phyloP scores from a whole-genome alignment of 2,888 invertebrate species.

The Drosophila eohydei region DNA sequence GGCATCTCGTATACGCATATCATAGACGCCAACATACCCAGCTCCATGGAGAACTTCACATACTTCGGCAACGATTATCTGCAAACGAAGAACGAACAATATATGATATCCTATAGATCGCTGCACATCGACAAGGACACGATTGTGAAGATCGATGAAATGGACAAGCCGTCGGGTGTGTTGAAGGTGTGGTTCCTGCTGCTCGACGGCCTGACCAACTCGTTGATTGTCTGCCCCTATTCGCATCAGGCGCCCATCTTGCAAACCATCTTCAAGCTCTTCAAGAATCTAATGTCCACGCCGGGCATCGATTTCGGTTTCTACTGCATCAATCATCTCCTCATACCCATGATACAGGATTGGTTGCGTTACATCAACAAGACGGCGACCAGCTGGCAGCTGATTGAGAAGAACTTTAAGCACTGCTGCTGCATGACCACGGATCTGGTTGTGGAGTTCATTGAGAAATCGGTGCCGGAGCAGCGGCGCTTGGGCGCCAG shows the following conservation, averaged over 20 bases:
- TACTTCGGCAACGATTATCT: constrained; percentile 88
- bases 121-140: constrained; percentile 85
- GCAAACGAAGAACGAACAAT: constrained; percentile 88
- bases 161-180: constrained; percentile 93
- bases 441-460: constrained; percentile 94
- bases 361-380: constrained; percentile 93
- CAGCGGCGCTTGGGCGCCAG: constrained; percentile 65
- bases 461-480: constrained; percentile 88
- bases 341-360: constrained; percentile 96
- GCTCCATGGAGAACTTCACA: constrained; percentile 88
- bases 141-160: constrained; percentile 85
- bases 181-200: constrained; percentile 96
- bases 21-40: constrained; percentile 94
- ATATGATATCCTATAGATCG: constrained; percentile 86
- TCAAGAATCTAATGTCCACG: constrained; percentile 90
- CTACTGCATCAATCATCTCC: constrained; percentile 95
- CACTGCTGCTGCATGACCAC: constrained; percentile 97
- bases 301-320: constrained; percentile 96
- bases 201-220: constrained; percentile 93
- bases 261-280: constrained; percentile 93
- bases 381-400: constrained; percentile 90
- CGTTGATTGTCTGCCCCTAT: constrained; percentile 93
- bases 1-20: constrained; percentile 91
- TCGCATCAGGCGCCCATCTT: constrained; percentile 94
- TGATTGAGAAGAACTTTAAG: constrained; percentile 95